Evolutionary conservation across 1,140 invertebrate species (phyloP).

Genomic region (Lepidurus couesii): DNA sequence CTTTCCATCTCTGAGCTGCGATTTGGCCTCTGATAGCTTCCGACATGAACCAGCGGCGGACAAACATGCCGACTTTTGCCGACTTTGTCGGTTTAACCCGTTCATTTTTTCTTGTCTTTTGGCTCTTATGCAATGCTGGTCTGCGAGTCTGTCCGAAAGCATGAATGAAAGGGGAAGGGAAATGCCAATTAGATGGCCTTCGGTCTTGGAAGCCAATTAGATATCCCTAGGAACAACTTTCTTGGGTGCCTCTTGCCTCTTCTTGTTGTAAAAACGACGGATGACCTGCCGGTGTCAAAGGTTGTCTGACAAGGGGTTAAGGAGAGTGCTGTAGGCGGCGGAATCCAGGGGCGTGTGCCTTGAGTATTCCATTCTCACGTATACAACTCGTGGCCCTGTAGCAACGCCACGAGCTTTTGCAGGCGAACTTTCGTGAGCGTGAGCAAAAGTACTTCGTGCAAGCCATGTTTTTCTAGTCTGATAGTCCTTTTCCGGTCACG

Average conservation of each 20-base stretch:
- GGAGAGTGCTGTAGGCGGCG: background rate
- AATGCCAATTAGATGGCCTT: background rate
- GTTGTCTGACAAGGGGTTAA: background rate
- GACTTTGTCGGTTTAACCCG: background rate
- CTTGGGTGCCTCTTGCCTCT: background rate
- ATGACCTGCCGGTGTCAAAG: background rate
- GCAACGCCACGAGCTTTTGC: background rate
- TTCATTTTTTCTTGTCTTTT: background rate
- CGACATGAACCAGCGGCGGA: constrained; percentile 5
- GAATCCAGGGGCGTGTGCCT: constrained; percentile 17
- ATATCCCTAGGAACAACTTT: background rate
- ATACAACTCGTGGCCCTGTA: background rate
- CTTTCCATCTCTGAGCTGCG: background rate
- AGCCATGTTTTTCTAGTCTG: background rate
- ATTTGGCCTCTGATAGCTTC: background rate
- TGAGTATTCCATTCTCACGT: background rate
- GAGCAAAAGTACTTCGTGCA: constrained; percentile 6
- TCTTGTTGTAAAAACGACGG: background rate
- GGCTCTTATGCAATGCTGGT: background rate
- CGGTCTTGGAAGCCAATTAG: background rate
- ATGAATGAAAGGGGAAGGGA: background rate
- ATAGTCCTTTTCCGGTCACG: constrained; percentile 13
- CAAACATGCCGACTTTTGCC: background rate
- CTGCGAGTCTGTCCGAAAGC: background rate
- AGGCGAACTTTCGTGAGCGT: background rate